phyloP scores from a whole-genome alignment of 2,888 invertebrate species.

The Amphimallon solstitiale region DNA sequence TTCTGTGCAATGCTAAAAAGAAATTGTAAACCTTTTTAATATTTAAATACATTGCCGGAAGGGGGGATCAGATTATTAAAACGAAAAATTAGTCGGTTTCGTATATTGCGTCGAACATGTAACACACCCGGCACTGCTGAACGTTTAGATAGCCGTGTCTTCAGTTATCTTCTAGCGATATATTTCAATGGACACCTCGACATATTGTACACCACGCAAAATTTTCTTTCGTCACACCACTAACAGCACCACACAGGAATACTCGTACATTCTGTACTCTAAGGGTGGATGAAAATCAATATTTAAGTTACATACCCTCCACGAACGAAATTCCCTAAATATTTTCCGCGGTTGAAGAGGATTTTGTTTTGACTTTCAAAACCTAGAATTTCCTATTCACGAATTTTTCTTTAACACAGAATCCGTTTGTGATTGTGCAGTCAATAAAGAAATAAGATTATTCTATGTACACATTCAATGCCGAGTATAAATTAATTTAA shows the following conservation, averaged over 20 bases:
- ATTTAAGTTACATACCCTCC: constrained; percentile 53
- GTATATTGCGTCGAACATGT: not conserved
- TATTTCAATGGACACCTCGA: not conserved
- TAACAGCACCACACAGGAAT: not conserved
- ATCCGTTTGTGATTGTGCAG: not conserved
- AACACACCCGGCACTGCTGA: not conserved
- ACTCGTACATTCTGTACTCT: not conserved
- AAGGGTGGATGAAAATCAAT: constrained; percentile 59
- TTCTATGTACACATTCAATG: no score
- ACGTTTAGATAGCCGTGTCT: no score
- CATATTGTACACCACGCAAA: constrained; percentile 5
- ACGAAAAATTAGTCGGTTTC: not conserved
- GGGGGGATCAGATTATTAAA: not conserved
- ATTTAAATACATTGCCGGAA: constrained; percentile 14
- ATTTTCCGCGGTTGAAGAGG: not conserved
- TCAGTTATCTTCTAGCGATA: not conserved
- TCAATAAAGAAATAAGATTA: no score
- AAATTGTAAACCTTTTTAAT: constrained; percentile 22
- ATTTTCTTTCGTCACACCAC: constrained; percentile 2
- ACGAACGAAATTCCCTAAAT: constrained; percentile 52
- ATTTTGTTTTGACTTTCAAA: no score
- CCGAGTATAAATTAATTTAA: no score
- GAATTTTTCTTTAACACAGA: not conserved
- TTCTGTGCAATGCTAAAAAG: constrained; percentile 4
- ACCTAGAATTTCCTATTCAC: not conserved